Percentiles rank a stretch among this genome's conserved stretches.
phyloP scores from a whole-genome alignment of 2,113 vertebrate genomes.

The Seriola rivoliana region DNA sequence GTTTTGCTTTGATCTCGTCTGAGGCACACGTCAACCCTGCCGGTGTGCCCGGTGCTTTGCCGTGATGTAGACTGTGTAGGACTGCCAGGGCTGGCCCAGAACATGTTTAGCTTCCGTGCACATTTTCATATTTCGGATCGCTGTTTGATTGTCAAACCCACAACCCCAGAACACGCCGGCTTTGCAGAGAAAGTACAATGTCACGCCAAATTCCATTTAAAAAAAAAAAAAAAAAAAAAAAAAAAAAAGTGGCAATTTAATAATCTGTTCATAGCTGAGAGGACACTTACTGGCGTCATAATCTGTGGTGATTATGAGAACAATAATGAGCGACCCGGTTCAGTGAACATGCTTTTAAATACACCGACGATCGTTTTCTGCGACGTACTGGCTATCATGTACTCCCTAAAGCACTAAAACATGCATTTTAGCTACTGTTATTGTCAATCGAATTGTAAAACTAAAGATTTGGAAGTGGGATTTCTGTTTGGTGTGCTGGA shows the following conservation, averaged over 20 bases:
- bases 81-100: not conserved
- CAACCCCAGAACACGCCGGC: not conserved
- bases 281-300: too few relatives aligned
- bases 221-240: not conserved
- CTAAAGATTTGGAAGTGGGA: not conserved
- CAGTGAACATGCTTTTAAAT: not conserved
- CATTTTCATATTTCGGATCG: not conserved
- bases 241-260: not conserved
- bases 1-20: slow-evolving; percentile 55
- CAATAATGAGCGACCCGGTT: not conserved
- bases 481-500: not conserved
- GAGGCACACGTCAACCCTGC: slow-evolving; percentile 65
- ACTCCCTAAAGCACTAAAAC: not conserved
- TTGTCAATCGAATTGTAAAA: not conserved
- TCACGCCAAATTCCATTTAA: not conserved
- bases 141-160: not conserved
- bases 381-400: not conserved
- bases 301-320: not conserved
- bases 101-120: not conserved
- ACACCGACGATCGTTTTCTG: not conserved
- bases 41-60: slow-evolving; percentile 30
- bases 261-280: too few relatives aligned
- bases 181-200: not conserved
- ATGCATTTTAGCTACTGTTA: too few relatives aligned
- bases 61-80: slow-evolving; percentile 1